Conservation (phyloP, 2,113 vertebrate species). For the Notothenia coriiceps region DNA sequence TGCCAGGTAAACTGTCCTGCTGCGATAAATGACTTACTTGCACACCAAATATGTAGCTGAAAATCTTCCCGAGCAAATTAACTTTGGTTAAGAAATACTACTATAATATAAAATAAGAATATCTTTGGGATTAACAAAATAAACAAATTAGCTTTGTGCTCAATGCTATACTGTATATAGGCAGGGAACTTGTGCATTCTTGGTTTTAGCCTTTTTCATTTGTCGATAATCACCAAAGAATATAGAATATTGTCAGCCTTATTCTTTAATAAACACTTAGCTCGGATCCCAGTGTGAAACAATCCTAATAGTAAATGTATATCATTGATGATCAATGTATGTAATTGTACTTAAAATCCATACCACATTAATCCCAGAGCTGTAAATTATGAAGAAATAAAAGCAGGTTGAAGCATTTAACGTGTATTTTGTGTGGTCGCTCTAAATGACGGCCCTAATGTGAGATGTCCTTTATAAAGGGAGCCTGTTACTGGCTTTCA, state of each 20-base stretch:
- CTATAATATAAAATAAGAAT: not conserved
- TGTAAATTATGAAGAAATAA: not conserved
- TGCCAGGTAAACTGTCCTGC: not conserved
- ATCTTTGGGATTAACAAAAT: not conserved
- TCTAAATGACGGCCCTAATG: conserved; percentile 15
- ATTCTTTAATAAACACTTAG: not conserved
- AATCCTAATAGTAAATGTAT: not conserved
- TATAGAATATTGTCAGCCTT: not conserved
- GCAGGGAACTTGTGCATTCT: not conserved
- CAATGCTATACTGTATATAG: not conserved
- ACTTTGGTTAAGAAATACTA: not conserved
- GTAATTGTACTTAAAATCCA: not conserved
- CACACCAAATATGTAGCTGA: not conserved
- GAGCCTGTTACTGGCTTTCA: conserved; percentile 31
- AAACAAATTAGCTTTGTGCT: not conserved
- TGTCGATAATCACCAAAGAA: not conserved
- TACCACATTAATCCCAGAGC: not conserved
- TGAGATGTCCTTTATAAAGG: conserved; percentile 33
- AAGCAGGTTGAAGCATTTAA: not conserved
- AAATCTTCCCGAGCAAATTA: not conserved
- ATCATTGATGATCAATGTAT: not conserved
- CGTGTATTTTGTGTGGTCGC: not conserved
- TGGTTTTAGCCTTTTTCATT: not conserved
- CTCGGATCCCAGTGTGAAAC: not conserved
- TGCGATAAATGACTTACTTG: not conserved